Base-by-base conservation (phyloP, 2,888 invertebrate species). In the Pheosia tremula region DNA sequence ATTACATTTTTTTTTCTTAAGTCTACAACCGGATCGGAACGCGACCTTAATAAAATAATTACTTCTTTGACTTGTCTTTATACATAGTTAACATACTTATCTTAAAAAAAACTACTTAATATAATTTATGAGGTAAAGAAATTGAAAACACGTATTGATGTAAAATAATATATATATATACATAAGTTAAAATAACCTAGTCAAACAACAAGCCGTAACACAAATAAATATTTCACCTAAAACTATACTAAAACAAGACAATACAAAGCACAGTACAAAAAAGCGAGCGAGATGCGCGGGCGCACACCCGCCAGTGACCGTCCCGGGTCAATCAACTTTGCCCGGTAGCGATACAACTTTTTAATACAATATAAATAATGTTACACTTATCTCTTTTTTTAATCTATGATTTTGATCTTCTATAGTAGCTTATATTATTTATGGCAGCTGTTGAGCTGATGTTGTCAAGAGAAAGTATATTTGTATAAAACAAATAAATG, bases 311-410 rank as follows among this genome's bases (percentile, higher is more conserved):
- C 67, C 66, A 76, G 70, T 71, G 81, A 77, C 83, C 81, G 82
- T 70, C 43, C 45, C 71, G 78, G 88, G 85, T 88, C 88, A 86
- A 77, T 87, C 82, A 88, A 81, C 89, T 83, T 78, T 80, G 81
- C 77, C 81, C 87, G 82, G 88, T 89, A 87, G 89, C 87, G 63
- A 72, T 79, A 80, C 80, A 74, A 80, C 79, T 81, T 81, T 84
- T 83, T 85, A 83, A 86, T 84, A 83, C 83, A 83, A 81, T 81
- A 82, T 84, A 83, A 82, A 84, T 84, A 84, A 84, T 84, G 78
- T 74, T 75, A 77, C 64, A 74, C 79, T 77, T 82, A 81, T 77
- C 77, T 78, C 68, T 66, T 69, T 75, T 77, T 69, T 75, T 77
- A 63, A 74, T 71, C 74, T 74, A 62, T 65, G 64, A 66, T 67